Evolutionary conservation across 2,888 invertebrate species (phyloP).

Genomic region (Chloroclysta siterata): DNA sequence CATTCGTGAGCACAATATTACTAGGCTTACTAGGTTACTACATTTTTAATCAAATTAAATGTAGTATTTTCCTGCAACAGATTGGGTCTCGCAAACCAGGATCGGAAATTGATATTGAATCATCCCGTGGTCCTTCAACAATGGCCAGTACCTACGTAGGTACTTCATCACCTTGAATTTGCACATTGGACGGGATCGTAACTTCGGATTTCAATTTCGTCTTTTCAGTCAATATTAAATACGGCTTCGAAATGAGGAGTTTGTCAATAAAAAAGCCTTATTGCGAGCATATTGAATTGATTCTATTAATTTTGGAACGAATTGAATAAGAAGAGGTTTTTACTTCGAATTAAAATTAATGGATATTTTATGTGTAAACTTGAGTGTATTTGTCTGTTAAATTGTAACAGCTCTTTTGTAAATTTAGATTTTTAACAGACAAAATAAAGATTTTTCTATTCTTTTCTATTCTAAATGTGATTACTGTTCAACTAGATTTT

Average conservation of each 20-base stretch:
- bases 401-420: too few relatives aligned
- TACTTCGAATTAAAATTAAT: not conserved
- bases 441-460: too few relatives aligned
- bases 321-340: not conserved
- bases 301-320: not conserved
- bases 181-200: conserved; percentile 33
- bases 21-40: not conserved
- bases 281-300: not conserved
- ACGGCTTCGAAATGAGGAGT: conserved; percentile 32
- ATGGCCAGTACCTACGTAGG: conserved; percentile 22
- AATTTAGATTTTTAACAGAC: too few relatives aligned
- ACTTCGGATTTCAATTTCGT: conserved; percentile 41
- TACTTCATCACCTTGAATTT: conserved; percentile 39
- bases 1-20: not conserved
- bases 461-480: too few relatives aligned
- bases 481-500: too few relatives aligned
- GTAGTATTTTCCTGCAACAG: not conserved
- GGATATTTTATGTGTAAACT: not conserved
- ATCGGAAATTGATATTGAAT: conserved; percentile 41
- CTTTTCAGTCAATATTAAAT: conserved; percentile 37
- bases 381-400: too few relatives aligned
- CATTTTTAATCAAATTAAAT: not conserved
- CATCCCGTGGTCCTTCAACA: conserved; percentile 36
- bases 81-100: conserved; percentile 21
- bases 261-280: conserved; percentile 22